phyloP scores from a whole-genome alignment of 2,113 vertebrate species.

The Paramormyrops kingsleyae region DNA sequence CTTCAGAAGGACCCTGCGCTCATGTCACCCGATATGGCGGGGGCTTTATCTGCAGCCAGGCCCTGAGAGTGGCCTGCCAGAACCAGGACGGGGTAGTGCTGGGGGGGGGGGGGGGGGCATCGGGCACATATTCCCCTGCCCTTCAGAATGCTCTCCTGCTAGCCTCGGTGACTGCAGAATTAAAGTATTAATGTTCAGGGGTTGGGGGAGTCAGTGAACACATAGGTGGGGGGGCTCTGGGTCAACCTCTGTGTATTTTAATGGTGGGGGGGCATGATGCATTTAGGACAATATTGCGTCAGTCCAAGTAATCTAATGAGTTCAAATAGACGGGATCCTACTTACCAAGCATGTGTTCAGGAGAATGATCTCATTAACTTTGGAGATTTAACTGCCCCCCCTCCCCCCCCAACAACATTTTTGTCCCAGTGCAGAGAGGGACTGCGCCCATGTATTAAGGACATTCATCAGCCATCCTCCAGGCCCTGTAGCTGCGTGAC shows the following conservation, averaged over 20 bases:
- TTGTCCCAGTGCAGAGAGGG: neutral
- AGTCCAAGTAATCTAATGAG: neutral
- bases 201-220: neutral
- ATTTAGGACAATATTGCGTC: neutral
- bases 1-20: slow-evolving; percentile 49
- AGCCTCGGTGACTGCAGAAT: neutral
- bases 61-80: neutral
- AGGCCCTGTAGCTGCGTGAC: neutral
- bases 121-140: neutral
- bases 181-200: neutral
- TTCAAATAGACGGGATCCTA: neutral
- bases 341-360: neutral
- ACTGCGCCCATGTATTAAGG: neutral
- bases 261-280: neutral
- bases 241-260: neutral
- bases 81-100: neutral
- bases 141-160: neutral
- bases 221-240: neutral
- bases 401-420: neutral
- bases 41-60: slow-evolving; percentile 24
- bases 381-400: neutral
- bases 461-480: neutral
- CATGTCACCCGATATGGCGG: slow-evolving; percentile 41
- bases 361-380: neutral
- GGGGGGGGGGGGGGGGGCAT: neutral